A percentile compares a stretch with the other conserved stretches of the same genome.
Conservation (phyloP, 1,140 invertebrate genomes). For the Holotrichia oblita region DNA sequence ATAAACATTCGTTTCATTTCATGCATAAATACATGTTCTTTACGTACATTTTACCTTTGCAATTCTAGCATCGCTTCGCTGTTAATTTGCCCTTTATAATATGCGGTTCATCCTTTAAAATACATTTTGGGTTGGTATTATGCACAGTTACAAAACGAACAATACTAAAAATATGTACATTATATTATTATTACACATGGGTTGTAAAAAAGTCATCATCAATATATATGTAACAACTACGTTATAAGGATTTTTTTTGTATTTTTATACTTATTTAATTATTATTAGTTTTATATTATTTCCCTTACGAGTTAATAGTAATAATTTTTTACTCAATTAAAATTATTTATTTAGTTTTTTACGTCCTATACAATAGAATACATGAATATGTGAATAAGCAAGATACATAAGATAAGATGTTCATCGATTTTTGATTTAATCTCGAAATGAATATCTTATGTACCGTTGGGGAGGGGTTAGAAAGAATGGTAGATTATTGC, state of each 20-base stretch:
- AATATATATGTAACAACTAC: slow-evolving; percentile 1
- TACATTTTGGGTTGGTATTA: background rate
- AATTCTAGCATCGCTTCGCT: background rate
- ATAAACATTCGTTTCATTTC: background rate
- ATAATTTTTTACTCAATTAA: slow-evolving; percentile 5
- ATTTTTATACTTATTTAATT: slow-evolving; percentile 2
- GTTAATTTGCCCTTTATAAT: background rate
- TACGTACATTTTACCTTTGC: background rate
- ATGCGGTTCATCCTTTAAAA: background rate
- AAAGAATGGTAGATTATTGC: no score
- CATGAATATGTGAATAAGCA: no score
- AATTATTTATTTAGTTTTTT: background rate
- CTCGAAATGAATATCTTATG: no score
- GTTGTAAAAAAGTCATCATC: slow-evolving; percentile 31
- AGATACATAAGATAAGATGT: no score
- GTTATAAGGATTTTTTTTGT: background rate
- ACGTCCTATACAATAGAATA: background rate
- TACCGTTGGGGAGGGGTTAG: no score
- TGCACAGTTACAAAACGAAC: background rate
- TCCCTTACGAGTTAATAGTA: slow-evolving; percentile 4
- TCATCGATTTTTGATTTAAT: no score
- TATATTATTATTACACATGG: background rate
- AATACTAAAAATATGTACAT: slow-evolving; percentile 21
- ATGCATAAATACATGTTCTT: background rate
- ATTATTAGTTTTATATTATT: slow-evolving; percentile 24